A percentile compares a stretch with the other conserved stretches of the same genome.
phyloP scores from a whole-genome alignment of 35 echinoderm and acorn worm species.

The Holothuria glaberrima region DNA sequence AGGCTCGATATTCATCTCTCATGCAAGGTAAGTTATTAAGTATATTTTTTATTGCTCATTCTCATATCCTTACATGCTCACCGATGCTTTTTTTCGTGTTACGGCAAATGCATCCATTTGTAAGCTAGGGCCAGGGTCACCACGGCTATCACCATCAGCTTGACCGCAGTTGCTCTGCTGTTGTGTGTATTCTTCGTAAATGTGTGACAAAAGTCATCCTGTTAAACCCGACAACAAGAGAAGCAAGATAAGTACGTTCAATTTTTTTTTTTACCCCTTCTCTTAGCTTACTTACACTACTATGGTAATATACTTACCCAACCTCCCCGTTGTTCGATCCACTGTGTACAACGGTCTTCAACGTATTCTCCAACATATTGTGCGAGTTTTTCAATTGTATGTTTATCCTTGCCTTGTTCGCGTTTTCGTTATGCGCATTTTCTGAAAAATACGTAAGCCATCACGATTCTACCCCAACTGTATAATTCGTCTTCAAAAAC shows the following conservation, averaged over 20 bases:
- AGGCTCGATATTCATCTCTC: neutral
- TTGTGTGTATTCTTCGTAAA: neutral
- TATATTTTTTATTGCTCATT: conserved; percentile 6
- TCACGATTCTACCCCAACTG: conserved; percentile 18
- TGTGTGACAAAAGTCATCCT: neutral
- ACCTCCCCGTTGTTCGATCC: conserved; percentile 4
- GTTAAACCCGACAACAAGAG: neutral
- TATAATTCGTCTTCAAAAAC: neutral
- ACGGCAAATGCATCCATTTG: conserved; percentile 9
- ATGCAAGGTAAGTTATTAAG: neutral
- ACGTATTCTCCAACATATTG: conserved; percentile 2
- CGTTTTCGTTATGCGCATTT: neutral
- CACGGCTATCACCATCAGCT: neutral
- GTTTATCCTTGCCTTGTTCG: neutral
- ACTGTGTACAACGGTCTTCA: conserved; percentile 17
- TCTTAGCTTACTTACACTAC: too few species aligned
- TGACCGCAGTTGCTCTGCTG: neutral
- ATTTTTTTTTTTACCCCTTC: neutral
- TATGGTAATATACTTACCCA: too few species aligned
- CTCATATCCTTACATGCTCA: neutral
- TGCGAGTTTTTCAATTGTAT: neutral
- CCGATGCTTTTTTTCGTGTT: neutral
- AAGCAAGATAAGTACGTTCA: neutral
- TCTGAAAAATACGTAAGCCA: neutral
- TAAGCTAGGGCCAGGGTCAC: neutral